Conservation (phyloP, 2,797 vertebrate genomes). For the Siniperca scherzeri region DNA sequence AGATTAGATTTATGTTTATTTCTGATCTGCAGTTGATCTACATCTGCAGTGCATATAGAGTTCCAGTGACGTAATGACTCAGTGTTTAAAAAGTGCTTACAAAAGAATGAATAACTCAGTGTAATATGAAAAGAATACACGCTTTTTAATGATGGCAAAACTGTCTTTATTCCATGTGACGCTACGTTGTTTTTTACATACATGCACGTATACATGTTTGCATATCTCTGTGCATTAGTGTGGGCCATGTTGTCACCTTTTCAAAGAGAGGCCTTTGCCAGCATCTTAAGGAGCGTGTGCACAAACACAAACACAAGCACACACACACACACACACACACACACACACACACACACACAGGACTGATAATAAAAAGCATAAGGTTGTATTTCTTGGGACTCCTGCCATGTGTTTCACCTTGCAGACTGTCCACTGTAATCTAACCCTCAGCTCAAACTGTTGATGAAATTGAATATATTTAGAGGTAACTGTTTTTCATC, state of each 20-base stretch:
- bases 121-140: background rate
- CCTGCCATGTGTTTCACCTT: constrained; percentile 75
- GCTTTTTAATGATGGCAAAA: constrained; percentile 19
- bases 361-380: constrained; percentile 58
- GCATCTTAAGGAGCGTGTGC: constrained; percentile 3
- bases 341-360: background rate
- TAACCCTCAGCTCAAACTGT: constrained; percentile 47
- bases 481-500: constrained; percentile 47
- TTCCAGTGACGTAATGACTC: constrained; percentile 18
- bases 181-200: background rate
- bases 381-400: constrained; percentile 58
- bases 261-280: constrained; percentile 50
- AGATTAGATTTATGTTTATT: constrained; percentile 43
- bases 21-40: constrained; percentile 28
- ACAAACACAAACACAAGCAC: constrained; percentile 27
- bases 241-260: constrained; percentile 42
- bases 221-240: background rate
- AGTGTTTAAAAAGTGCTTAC: constrained; percentile 9
- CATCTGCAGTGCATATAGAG: constrained; percentile 11
- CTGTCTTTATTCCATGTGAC: constrained; percentile 4
- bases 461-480: constrained; percentile 67
- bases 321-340: constrained; percentile 20
- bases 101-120: background rate
- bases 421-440: constrained; percentile 55
- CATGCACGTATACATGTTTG: background rate